These are phyloP conservation scores for Drosophila ogumai DNA, from an alignment of 1,140 invertebrate genomes.

Conservation along the genomic window DNA sequence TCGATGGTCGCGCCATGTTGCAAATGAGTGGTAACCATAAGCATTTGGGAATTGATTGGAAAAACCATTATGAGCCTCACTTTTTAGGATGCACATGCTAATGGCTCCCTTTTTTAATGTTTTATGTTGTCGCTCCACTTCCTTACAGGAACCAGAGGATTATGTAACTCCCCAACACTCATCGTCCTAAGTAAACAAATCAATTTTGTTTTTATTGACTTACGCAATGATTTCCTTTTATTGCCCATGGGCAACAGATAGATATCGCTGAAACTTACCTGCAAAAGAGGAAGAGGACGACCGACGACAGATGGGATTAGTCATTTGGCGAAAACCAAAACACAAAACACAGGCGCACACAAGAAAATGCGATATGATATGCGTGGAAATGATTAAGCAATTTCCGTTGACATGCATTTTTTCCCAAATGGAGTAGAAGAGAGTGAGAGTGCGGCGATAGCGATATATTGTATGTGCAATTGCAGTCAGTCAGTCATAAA, in stretches of 20 bases:
- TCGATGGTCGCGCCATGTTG: conserved; percentile 39
- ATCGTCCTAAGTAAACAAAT: conserved; percentile 69
- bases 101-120: conserved; percentile 39
- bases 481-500: conserved; percentile 42
- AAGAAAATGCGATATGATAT: conserved; percentile 53
- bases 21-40: conserved; percentile 56
- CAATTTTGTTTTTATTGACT: conserved; percentile 65
- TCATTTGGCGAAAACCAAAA: conserved; percentile 40
- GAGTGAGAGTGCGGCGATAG: conserved; percentile 28
- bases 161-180: conserved; percentile 23
- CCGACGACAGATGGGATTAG: conserved; percentile 55
- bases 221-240: conserved; percentile 76
- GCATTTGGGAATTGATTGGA: conserved; percentile 38
- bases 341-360: conserved; percentile 2
- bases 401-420: conserved; percentile 70
- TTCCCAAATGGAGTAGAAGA: conserved; percentile 10
- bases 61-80: conserved; percentile 47
- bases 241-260: conserved; percentile 3
- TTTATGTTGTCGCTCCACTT: conserved; percentile 31
- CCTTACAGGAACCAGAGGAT: conserved; percentile 39
- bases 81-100: conserved; percentile 42
- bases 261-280: conserved; percentile 63
- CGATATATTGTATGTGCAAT: conserved; percentile 12
- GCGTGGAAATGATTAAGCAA: conserved; percentile 79
- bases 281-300: conserved; percentile 36